Conservation (phyloP, 2,888 invertebrate species). For the Crioceris asparagi region DNA sequence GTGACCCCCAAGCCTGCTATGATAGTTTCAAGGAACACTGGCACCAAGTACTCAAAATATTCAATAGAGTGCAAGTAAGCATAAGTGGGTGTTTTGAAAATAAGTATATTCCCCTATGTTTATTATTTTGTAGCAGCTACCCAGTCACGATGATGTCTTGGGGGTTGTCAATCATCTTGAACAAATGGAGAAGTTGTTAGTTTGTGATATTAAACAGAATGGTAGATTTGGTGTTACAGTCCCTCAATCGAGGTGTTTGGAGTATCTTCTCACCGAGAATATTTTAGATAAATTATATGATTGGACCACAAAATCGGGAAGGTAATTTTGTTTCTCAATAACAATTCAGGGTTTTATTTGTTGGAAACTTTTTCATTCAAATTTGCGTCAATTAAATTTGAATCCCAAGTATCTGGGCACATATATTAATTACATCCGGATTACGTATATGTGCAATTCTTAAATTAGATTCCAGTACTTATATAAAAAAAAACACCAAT, state of each 20-base stretch:
- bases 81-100: background rate
- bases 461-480: too few relatives aligned
- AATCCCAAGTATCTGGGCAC: too few relatives aligned
- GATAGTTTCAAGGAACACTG: slow-evolving; percentile 91
- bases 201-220: slow-evolving; percentile 61
- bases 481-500: too few relatives aligned
- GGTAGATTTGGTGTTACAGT: slow-evolving; percentile 42
- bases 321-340: too few relatives aligned
- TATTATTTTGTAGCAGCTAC: slow-evolving; percentile 39
- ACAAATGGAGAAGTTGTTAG: slow-evolving; percentile 75
- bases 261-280: slow-evolving; percentile 75
- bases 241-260: slow-evolving; percentile 51
- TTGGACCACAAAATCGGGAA: slow-evolving; percentile 77
- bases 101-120: slow-evolving; percentile 1
- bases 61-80: slow-evolving; percentile 58
- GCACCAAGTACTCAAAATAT: slow-evolving; percentile 83
- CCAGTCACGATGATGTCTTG: slow-evolving; percentile 75
- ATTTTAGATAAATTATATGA: slow-evolving; percentile 74
- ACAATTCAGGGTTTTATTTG: too few relatives aligned
- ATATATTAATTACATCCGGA: too few relatives aligned
- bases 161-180: slow-evolving; percentile 87
- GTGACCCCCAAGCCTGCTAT: slow-evolving; percentile 80
- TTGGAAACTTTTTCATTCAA: too few relatives aligned
- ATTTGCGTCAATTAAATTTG: too few relatives aligned
- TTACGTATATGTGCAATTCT: too few relatives aligned